phyloP scores from a whole-genome alignment of 2,888 invertebrate genomes.

The Xylophagus ater region DNA sequence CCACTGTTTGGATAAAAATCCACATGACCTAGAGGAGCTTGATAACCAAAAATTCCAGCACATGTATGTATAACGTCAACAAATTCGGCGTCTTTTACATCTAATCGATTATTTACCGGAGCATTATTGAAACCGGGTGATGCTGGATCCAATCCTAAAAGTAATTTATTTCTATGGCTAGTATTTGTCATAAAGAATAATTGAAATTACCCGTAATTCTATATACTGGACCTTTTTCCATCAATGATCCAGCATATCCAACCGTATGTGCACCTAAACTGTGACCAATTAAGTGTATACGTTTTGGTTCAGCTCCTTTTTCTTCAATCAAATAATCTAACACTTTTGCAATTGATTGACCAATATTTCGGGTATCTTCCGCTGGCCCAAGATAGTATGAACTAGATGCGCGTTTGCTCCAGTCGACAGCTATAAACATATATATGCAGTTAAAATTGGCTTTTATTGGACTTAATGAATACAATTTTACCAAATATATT shows the following conservation, averaged over 20 bases:
- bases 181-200: too few species aligned
- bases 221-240: conserved; percentile 35
- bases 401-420: conserved; percentile 35
- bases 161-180: too few species aligned
- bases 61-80: conserved; percentile 67
- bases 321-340: conserved; percentile 15
- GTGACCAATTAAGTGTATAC: conserved; percentile 40
- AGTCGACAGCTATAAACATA: conserved; percentile 29
- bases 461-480: not conserved
- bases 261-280: conserved; percentile 51
- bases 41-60: conserved; percentile 50
- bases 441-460: not conserved
- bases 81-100: conserved; percentile 54
- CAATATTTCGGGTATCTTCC: conserved; percentile 33
- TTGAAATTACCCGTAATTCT: conserved; percentile 47
- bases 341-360: conserved; percentile 31
- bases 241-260: conserved; percentile 47
- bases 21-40: conserved; percentile 49
- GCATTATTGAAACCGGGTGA: conserved; percentile 35
- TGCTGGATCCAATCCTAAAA: conserved; percentile 58
- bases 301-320: conserved; percentile 14
- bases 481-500: conserved; percentile 29
- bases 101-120: conserved; percentile 43
- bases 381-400: conserved; percentile 35
- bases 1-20: conserved; percentile 71